Evolutionary conservation across 2,113 vertebrate species (phyloP).

Genomic region (Urocolius indicus): DNA sequence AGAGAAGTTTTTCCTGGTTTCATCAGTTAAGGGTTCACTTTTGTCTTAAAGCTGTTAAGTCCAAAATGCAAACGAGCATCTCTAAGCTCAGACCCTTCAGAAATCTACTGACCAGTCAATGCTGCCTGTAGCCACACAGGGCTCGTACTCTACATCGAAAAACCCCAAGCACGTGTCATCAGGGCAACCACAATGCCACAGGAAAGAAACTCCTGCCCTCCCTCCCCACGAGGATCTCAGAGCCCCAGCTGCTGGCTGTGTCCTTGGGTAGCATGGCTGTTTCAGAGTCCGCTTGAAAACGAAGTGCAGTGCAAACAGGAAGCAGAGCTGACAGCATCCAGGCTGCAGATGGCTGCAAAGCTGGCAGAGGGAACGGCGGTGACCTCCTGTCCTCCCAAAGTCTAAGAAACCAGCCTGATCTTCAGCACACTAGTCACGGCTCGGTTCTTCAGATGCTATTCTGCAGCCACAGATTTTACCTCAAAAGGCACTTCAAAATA

Average conservation of each 20-base stretch:
- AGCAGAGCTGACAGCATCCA: neutral
- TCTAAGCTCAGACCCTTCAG: neutral
- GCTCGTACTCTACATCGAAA: neutral
- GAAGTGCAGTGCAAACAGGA: neutral
- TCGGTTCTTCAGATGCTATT: neutral
- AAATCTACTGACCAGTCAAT: neutral
- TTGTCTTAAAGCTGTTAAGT: neutral
- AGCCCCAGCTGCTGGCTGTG: neutral
- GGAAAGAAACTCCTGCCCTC: neutral
- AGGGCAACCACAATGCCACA: neutral
- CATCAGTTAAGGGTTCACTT: neutral
- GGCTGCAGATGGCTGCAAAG: neutral
- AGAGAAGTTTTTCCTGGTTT: neutral
- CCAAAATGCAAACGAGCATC: neutral
- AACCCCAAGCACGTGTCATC: neutral
- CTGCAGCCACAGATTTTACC: neutral
- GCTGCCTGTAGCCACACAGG: neutral
- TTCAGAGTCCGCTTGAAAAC: neutral
- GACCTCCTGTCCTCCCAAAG: neutral
- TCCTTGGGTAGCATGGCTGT: neutral
- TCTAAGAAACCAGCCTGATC: neutral
- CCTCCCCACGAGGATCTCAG: neutral
- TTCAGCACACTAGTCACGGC: rapidly evolving
- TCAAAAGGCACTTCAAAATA: neutral
- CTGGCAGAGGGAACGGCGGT: neutral